phyloP scores from a whole-genome alignment of 2,888 invertebrate genomes.

The Hydraecia micacea region DNA sequence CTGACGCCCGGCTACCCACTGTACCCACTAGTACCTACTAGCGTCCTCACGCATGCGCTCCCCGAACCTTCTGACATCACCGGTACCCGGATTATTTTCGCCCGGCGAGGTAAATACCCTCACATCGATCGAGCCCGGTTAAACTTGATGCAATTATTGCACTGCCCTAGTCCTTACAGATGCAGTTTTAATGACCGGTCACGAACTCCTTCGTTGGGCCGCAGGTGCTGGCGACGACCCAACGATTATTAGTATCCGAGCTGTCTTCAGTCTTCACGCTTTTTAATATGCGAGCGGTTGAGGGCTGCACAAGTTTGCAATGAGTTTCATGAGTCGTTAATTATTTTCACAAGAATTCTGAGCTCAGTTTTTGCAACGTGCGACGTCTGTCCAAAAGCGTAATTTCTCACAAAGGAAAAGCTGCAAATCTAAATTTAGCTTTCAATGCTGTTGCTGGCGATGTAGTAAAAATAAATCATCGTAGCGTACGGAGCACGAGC shows the following conservation, averaged over 20 bases:
- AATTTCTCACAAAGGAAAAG: slow-evolving; percentile 34
- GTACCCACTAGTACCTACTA: slow-evolving; percentile 67
- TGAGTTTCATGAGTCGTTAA: slow-evolving; percentile 49
- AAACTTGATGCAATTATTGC: slow-evolving; percentile 90
- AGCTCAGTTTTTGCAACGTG: slow-evolving; percentile 24
- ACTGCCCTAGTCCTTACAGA: slow-evolving; percentile 85
- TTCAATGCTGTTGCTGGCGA: slow-evolving; percentile 32
- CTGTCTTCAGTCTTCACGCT: slow-evolving; percentile 32
- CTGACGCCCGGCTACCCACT: slow-evolving; percentile 71
- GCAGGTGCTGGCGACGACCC: slow-evolving; percentile 36
- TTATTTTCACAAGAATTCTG: slow-evolving; percentile 34
- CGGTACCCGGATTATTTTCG: slow-evolving; percentile 90
- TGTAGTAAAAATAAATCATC: slow-evolving; percentile 56
- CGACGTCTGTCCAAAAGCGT: background rate
- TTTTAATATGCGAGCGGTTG: slow-evolving; percentile 45
- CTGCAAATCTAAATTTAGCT: slow-evolving; percentile 50
- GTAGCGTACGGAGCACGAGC: slow-evolving; percentile 37
- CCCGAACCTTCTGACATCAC: slow-evolving; percentile 84
- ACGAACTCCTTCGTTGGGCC: slow-evolving; percentile 51
- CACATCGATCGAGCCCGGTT: slow-evolving; percentile 89
- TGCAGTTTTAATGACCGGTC: slow-evolving; percentile 79
- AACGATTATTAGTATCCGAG: slow-evolving; percentile 25
- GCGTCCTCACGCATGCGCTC: slow-evolving; percentile 73
- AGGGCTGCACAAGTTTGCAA: slow-evolving; percentile 39
- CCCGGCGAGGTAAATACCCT: slow-evolving; percentile 90